Evolutionary conservation across 2,888 invertebrate genomes (phyloP).

Genomic region (Mesopsocus fuscifrons): DNA sequence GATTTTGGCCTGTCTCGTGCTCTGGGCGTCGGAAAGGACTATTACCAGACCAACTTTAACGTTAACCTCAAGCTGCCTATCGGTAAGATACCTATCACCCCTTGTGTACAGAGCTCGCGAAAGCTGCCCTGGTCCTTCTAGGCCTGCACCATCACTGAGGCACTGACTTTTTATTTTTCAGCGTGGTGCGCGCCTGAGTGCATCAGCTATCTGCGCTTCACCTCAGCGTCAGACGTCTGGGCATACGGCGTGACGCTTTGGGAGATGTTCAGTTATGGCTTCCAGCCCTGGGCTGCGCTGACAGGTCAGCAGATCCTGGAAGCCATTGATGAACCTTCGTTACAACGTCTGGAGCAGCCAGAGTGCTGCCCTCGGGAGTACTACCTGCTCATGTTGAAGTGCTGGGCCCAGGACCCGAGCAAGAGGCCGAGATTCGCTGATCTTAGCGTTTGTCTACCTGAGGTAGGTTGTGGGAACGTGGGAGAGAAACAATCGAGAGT

Average conservation of each 20-base stretch:
- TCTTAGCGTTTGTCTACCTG: constrained; percentile 54
- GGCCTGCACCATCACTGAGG: too few relatives aligned
- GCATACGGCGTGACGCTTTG: constrained; percentile 95
- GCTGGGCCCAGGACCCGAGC: constrained; percentile 87
- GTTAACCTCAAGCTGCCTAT: constrained; percentile 93
- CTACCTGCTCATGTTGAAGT: constrained; percentile 80
- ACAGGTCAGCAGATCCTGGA: constrained; percentile 88
- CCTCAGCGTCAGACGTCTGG: constrained; percentile 95
- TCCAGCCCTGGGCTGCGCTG: constrained; percentile 93
- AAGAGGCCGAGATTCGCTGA: constrained; percentile 82
- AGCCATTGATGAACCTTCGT: constrained; percentile 85
- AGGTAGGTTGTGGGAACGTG: constrained; percentile 31
- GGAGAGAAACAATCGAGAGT: too few relatives aligned
- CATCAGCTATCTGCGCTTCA: constrained; percentile 88
- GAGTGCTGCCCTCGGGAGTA: constrained; percentile 89
- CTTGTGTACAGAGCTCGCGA: too few relatives aligned
- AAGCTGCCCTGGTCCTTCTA: too few relatives aligned
- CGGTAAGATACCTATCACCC: too few relatives aligned
- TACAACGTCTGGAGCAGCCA: constrained; percentile 73
- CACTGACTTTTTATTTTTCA: too few relatives aligned
- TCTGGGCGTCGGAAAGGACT: constrained; percentile 93
- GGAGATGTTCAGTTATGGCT: constrained; percentile 99
- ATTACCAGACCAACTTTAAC: constrained; percentile 96
- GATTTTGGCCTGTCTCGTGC: constrained; percentile 94
- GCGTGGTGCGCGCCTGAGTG: constrained; percentile 87